Percentiles rank a stretch among this genome's conserved stretches.
Conservation (phyloP, 2,113 vertebrate species). For the Raja brachyura region DNA sequence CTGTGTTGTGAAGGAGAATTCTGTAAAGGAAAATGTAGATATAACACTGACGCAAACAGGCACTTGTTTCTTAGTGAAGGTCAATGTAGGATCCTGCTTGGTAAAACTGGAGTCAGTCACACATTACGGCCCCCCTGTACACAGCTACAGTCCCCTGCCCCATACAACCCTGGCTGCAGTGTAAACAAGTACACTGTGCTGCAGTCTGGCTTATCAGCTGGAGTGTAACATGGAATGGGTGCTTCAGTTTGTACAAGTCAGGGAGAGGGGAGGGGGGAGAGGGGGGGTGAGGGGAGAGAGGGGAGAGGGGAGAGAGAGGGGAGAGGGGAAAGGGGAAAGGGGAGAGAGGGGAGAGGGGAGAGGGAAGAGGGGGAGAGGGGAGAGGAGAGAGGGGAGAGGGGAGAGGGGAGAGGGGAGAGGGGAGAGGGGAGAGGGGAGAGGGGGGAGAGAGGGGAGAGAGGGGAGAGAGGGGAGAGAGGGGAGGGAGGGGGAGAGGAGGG, state of each 20-base stretch:
- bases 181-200: constrained; percentile 19
- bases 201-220: not conserved
- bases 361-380: too few relatives aligned
- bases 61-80: not conserved
- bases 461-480: too few relatives aligned
- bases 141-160: not conserved
- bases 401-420: too few relatives aligned
- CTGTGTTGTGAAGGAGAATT: constrained; percentile 31
- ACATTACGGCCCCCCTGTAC: not conserved
- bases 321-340: too few relatives aligned
- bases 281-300: not conserved
- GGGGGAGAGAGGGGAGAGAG: too few relatives aligned
- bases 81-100: not conserved
- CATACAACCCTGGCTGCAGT: not conserved
- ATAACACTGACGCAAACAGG: not conserved
- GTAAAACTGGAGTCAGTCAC: not conserved
- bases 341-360: too few relatives aligned
- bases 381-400: too few relatives aligned
- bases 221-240: constrained; percentile 25
- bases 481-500: too few relatives aligned
- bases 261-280: not conserved
- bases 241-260: not conserved
- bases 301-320: not conserved
- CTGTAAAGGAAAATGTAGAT: constrained; percentile 26
- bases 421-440: too few relatives aligned